A percentile compares a stretch with the other conserved stretches of the same genome.
Conservation (phyloP, 2,888 invertebrate species). For the Cosmorhoe ocellata region DNA sequence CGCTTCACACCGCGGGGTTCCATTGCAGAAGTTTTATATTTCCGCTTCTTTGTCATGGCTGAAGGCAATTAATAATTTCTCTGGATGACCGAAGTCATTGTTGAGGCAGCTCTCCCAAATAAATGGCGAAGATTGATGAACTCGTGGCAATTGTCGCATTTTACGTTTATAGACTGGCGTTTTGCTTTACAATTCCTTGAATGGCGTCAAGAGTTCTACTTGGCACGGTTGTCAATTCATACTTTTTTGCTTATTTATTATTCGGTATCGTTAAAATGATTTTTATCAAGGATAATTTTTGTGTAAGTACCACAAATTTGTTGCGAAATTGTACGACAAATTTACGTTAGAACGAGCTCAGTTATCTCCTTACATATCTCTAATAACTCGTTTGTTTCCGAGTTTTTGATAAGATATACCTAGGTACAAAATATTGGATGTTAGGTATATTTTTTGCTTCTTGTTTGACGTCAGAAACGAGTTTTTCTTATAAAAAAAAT, state of each 20-base stretch:
- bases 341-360: not conserved
- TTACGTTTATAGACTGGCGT: constrained; percentile 73
- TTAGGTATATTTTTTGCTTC: constrained; percentile 25
- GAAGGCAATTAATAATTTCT: constrained; percentile 80
- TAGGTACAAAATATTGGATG: constrained; percentile 7
- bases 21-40: constrained; percentile 79
- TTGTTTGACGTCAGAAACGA: constrained; percentile 38
- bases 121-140: constrained; percentile 77
- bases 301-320: not conserved
- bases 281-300: not conserved
- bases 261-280: not conserved
- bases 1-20: constrained; percentile 73
- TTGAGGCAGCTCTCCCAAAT: constrained; percentile 64
- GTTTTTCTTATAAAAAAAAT: constrained; percentile 1
- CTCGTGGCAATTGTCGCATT: constrained; percentile 74
- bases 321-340: not conserved
- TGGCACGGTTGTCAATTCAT: constrained; percentile 30
- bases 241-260: constrained; percentile 5
- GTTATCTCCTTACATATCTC: constrained; percentile 2
- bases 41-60: constrained; percentile 79
- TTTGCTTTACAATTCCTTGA: constrained; percentile 53
- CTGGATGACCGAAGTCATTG: constrained; percentile 79
- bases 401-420: constrained; percentile 25
- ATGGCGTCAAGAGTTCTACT: constrained; percentile 48
- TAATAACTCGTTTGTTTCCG: constrained; percentile 18